Percentiles rank a stretch among this genome's conserved stretches.
Conservation (phyloP, 35 echinoderm and acorn worm species). For the Nesometra sesokonis region DNA sequence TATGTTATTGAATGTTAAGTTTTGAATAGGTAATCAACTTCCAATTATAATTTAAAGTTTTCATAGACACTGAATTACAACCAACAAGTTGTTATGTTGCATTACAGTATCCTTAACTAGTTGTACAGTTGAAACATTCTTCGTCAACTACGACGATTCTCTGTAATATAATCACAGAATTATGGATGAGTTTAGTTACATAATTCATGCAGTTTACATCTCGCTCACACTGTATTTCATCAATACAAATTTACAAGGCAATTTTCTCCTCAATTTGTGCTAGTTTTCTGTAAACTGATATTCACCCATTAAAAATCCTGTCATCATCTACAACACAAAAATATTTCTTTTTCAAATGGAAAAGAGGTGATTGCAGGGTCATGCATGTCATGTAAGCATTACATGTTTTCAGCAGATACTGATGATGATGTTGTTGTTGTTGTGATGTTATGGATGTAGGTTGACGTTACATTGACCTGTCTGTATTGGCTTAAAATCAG, state of each 20-base stretch:
- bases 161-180: neutral
- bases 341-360: neutral
- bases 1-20: too few relatives aligned
- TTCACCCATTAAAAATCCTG: neutral
- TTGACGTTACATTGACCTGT: neutral
- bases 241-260: neutral
- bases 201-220: neutral
- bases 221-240: neutral
- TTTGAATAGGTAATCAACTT: too few relatives aligned
- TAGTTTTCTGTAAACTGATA: neutral
- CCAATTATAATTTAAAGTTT: too few relatives aligned
- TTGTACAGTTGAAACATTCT: too few relatives aligned
- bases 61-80: too few relatives aligned
- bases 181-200: neutral
- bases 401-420: neutral
- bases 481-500: neutral
- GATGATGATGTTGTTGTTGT: neutral
- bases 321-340: neutral
- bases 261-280: neutral
- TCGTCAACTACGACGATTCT: neutral
- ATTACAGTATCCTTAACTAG: too few relatives aligned
- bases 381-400: neutral
- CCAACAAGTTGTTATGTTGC: too few relatives aligned
- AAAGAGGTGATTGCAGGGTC: neutral
- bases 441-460: neutral